These are phyloP conservation scores for Ranitomeya variabilis DNA, from an alignment of 2,113 vertebrate genomes.

Conservation along the genomic window DNA sequence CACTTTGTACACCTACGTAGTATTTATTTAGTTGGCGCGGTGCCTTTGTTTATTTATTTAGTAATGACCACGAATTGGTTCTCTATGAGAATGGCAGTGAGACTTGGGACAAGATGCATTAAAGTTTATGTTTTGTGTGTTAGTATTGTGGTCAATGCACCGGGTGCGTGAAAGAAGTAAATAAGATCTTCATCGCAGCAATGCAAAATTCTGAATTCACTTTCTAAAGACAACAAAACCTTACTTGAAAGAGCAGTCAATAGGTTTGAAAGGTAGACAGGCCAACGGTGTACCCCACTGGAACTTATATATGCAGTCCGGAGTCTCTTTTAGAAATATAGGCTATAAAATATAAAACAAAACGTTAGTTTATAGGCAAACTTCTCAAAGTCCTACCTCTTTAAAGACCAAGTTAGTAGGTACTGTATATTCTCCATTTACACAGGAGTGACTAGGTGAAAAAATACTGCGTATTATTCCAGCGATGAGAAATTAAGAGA, in stretches of 20 bases:
- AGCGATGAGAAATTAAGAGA: too few relatives aligned
- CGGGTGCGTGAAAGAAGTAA: too few relatives aligned
- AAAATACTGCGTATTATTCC: neutral
- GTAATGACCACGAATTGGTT: too few relatives aligned
- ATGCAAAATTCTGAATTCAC: too few relatives aligned
- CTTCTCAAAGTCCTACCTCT: neutral
- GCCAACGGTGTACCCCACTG: slow-evolving; percentile 87
- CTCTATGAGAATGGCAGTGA: too few relatives aligned
- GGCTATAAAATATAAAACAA: slow-evolving; percentile 66
- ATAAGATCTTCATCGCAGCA: too few relatives aligned
- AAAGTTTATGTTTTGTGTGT: too few relatives aligned
- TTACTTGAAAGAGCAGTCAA: slow-evolving; percentile 90
- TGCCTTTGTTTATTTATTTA: too few relatives aligned
- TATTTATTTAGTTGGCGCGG: too few relatives aligned
- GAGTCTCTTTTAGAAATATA: slow-evolving; percentile 87
- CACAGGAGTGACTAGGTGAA: neutral
- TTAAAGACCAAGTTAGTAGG: neutral
- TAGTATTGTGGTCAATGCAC: too few relatives aligned
- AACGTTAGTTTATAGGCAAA: neutral
- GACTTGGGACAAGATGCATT: too few relatives aligned
- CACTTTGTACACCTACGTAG: too few relatives aligned
- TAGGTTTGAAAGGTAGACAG: slow-evolving; percentile 82
- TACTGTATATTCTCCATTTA: neutral
- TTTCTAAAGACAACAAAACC: neutral
- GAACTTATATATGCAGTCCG: slow-evolving; percentile 92